These are phyloP conservation scores for Grapholita molesta DNA, from an alignment of 1,140 invertebrate genomes.

Conservation along the genomic window DNA sequence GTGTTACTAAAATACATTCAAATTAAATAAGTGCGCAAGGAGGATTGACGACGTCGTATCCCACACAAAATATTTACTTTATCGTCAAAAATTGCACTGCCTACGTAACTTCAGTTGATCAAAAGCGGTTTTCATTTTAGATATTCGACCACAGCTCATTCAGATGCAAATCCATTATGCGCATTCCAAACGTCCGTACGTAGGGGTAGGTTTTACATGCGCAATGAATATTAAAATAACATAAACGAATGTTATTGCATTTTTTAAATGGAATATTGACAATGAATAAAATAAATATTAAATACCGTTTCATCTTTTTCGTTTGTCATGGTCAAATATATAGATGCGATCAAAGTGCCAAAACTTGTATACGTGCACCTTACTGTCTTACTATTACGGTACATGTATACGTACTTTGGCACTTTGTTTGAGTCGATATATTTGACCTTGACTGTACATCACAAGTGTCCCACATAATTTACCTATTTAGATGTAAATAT, in stretches of 20 bases:
- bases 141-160: slow-evolving; percentile 34
- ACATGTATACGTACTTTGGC: no score
- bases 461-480: no score
- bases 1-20: no score
- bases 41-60: no score
- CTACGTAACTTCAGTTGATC: slow-evolving; percentile 29
- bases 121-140: slow-evolving; percentile 42
- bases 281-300: slow-evolving; percentile 3
- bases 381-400: no score
- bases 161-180: slow-evolving; percentile 28
- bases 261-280: neutral
- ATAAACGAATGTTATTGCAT: slow-evolving; percentile 8
- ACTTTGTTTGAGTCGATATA: no score
- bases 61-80: neutral
- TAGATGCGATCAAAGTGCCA: no score
- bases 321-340: no score
- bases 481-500: no score
- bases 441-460: no score
- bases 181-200: slow-evolving; percentile 23
- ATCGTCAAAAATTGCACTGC: neutral
- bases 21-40: no score
- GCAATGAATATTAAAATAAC: slow-evolving; percentile 23
- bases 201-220: slow-evolving; percentile 26
- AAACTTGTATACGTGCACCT: no score
- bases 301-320: neutral